Percentiles rank a stretch among this genome's conserved stretches.
Conservation (phyloP, 2,113 vertebrate species). For the Triplophysa siluroides region DNA sequence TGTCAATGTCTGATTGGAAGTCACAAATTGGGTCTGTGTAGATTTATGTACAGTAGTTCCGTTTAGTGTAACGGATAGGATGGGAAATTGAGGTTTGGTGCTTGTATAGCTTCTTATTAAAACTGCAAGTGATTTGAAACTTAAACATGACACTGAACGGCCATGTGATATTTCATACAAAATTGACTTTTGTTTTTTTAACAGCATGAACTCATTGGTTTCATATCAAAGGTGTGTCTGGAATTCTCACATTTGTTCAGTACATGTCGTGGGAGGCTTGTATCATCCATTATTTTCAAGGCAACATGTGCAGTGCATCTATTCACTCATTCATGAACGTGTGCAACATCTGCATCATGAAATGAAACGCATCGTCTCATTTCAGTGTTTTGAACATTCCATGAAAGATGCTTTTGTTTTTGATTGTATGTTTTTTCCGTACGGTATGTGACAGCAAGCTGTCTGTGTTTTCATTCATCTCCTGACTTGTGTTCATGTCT, state of each 20-base stretch:
- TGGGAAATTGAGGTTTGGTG: not conserved
- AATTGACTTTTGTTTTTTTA: constrained; percentile 4
- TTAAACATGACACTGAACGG: not conserved
- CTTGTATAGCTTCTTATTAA: not conserved
- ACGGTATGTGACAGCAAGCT: constrained; percentile 45
- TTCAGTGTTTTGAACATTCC: constrained; percentile 32
- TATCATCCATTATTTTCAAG: constrained; percentile 8
- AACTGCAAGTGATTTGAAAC: not conserved
- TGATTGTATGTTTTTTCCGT: constrained; percentile 42
- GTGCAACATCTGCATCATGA: not conserved
- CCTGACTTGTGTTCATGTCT: constrained; percentile 29
- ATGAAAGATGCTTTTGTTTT: constrained; percentile 58
- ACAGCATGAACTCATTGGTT: not conserved
- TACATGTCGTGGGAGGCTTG: constrained; percentile 8
- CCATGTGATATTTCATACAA: not conserved
- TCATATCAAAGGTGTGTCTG: constrained; percentile 33
- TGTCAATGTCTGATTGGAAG: constrained; percentile 16
- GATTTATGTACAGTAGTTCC: too few species aligned
- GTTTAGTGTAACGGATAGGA: not conserved
- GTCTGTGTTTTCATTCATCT: constrained; percentile 38
- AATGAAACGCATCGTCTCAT: constrained; percentile 8
- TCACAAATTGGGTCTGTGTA: too few species aligned
- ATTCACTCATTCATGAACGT: not conserved
- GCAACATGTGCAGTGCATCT: not conserved
- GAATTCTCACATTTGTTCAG: constrained; percentile 32